These are phyloP conservation scores for Chaenogobius annularis DNA, from an alignment of 2,113 vertebrate genomes.

Conservation along the genomic window DNA sequence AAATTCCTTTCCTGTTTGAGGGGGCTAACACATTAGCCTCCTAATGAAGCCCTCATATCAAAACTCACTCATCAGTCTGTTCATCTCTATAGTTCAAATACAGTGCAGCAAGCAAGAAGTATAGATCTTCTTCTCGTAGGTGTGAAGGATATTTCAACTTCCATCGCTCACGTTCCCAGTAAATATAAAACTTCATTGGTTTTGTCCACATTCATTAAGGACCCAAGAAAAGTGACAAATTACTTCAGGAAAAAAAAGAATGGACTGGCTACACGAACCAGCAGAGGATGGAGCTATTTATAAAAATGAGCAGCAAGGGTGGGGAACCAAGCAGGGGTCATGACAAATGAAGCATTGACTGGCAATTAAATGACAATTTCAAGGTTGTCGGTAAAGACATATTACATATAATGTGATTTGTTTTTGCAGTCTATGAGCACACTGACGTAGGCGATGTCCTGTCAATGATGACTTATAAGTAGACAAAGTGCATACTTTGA, in stretches of 20 bases:
- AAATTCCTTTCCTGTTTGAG: conserved; percentile 30
- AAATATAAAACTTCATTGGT: background rate
- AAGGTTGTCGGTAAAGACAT: too few relatives aligned
- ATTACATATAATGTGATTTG: too few relatives aligned
- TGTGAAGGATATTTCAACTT: background rate
- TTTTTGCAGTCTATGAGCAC: background rate
- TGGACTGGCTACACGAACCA: background rate
- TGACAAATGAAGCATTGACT: too few relatives aligned
- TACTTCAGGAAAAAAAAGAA: background rate
- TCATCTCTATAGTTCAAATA: background rate
- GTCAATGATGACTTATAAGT: conserved; percentile 29
- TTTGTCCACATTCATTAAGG: background rate
- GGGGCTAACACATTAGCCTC: conserved; percentile 8
- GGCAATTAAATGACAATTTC: too few relatives aligned
- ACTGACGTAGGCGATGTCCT: conserved; percentile 27
- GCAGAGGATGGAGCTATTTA: background rate
- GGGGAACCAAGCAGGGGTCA: background rate
- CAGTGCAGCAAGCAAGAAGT: background rate
- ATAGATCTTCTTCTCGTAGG: background rate
- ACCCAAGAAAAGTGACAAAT: background rate
- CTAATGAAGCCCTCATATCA: background rate
- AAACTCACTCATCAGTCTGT: background rate
- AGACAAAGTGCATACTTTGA: conserved; percentile 41
- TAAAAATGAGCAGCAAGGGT: background rate
- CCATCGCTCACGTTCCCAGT: background rate